Conservation (phyloP, 2,797 vertebrate genomes). For the Picus viridis region DNA sequence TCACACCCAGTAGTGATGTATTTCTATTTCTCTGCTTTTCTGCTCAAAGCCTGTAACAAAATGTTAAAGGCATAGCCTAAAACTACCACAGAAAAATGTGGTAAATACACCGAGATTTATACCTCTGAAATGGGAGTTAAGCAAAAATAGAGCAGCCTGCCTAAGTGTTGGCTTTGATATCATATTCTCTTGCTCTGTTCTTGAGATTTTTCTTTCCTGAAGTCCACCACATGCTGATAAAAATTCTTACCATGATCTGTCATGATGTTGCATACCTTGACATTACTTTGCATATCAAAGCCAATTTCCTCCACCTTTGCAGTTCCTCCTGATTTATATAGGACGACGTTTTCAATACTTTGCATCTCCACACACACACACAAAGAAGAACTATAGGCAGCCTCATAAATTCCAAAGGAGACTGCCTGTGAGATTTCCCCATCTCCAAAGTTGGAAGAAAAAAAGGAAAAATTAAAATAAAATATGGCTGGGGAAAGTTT, state of each 20-base stretch:
- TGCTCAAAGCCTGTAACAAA: no score
- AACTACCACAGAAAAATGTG: neutral
- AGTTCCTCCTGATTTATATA: conserved; percentile 7
- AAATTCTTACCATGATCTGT: neutral
- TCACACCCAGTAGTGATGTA: no score
- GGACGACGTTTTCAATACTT: neutral
- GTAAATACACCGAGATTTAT: neutral
- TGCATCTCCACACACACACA: neutral
- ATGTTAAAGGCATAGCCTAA: no score
- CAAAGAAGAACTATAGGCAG: neutral
- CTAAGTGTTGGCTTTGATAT: neutral
- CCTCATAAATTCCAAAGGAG: neutral
- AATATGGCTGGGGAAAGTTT: conserved; percentile 34
- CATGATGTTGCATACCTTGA: neutral
- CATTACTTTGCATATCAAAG: neutral
- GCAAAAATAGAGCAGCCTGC: neutral
- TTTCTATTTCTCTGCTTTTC: no score
- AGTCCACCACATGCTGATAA: neutral
- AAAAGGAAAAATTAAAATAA: conserved; percentile 32
- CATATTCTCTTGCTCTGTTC: neutral
- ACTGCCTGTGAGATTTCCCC: neutral
- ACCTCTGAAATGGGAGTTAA: neutral
- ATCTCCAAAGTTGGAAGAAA: neutral
- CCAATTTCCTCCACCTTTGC: neutral
- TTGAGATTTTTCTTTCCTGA: neutral